Base-by-base conservation (phyloP, 2,797 vertebrate species). In the Sebastes glaucus region DNA sequence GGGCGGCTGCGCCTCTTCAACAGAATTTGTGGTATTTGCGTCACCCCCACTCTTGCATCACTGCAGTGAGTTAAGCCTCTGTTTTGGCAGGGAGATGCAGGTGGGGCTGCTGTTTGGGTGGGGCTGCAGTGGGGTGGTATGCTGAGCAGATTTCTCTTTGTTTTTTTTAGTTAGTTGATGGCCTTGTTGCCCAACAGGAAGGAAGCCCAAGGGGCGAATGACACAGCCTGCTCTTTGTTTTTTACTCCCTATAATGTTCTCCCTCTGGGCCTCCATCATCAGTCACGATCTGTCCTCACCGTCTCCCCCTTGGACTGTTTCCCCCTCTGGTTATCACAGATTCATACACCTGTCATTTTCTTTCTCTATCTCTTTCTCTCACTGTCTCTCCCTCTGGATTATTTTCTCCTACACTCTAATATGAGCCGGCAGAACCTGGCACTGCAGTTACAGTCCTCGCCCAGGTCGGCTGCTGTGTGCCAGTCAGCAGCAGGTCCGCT, bases 171-270 rank as follows among this genome's bases (percentile, higher is more conserved):
- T 86, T 56, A 57, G 49, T 46, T 32, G 23, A 72, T 71, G 78
- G 66, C 80, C 67, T 82, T 72, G 64, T 82, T 69, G 82, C 74
- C 52, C 27, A 66, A 80, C 86, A 92, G 88, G 90, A 93, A 93
- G 88, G 83, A 89, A 90, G 64, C 23, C 66, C 63, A 20, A 11
- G n/a, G 74, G 65, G 72, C 14, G 38, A 85, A 80, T 74, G 56
- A 88, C 82, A 91, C 79, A 89, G 81, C 55, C 22, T 32, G 16
- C 76, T 85, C 81, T 92, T 89, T 92, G 87, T 92, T 86, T 85
- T 61, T 23, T 10, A 46, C 82, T 71, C 78, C 33, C n/a, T 46
- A 55, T 52, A 25, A 18, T 77, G 69, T 53, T 73, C 68, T 78
- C 71, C 67, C 64, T 77, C 53, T 28, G n/a, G 81, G 81, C 77